Conservation (phyloP, 2,888 invertebrate species). For the Nudaria mundana region DNA sequence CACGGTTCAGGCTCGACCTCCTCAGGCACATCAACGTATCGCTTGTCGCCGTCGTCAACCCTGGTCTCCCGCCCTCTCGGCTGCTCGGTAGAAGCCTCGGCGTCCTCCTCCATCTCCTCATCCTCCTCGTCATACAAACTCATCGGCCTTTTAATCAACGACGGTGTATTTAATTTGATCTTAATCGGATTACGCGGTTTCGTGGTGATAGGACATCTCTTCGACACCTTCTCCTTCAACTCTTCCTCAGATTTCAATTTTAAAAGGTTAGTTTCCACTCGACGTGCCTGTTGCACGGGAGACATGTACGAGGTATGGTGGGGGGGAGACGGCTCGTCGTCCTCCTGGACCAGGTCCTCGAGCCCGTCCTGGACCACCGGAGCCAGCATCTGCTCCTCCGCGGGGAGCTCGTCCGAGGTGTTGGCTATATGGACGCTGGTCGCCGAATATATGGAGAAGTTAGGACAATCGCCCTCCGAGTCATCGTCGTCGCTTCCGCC, state of each 20-base stretch:
- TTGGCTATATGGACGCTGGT: slow-evolving; percentile 88
- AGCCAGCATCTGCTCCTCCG: slow-evolving; percentile 19
- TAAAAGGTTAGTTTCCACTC: slow-evolving; percentile 8
- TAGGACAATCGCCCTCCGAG: slow-evolving; percentile 89
- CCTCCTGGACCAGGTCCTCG: slow-evolving; percentile 31
- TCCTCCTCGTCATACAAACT: slow-evolving; percentile 78
- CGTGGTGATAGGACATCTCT: slow-evolving; percentile 61
- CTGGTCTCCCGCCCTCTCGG: not conserved
- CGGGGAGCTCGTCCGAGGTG: slow-evolving; percentile 40
- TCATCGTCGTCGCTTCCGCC: slow-evolving; percentile 63
- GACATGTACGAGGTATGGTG: not conserved
- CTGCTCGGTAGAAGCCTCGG: not conserved
- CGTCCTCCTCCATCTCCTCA: slow-evolving; percentile 18
- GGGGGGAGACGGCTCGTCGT: slow-evolving; percentile 14
- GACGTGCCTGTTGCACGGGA: slow-evolving; percentile 1
- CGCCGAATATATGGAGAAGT: slow-evolving; percentile 92
- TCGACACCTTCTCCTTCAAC: slow-evolving; percentile 63
- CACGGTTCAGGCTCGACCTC: not conserved
- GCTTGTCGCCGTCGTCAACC: not conserved
- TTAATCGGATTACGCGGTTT: slow-evolving; percentile 67
- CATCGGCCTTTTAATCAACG: slow-evolving; percentile 75
- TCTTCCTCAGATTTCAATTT: slow-evolving; percentile 50
- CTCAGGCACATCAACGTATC: not conserved
- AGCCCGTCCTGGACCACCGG: slow-evolving; percentile 7
- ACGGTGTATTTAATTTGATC: slow-evolving; percentile 67